Evolutionary conservation across 2,113 vertebrate species (phyloP).

Genomic region (Calcarius ornatus): DNA sequence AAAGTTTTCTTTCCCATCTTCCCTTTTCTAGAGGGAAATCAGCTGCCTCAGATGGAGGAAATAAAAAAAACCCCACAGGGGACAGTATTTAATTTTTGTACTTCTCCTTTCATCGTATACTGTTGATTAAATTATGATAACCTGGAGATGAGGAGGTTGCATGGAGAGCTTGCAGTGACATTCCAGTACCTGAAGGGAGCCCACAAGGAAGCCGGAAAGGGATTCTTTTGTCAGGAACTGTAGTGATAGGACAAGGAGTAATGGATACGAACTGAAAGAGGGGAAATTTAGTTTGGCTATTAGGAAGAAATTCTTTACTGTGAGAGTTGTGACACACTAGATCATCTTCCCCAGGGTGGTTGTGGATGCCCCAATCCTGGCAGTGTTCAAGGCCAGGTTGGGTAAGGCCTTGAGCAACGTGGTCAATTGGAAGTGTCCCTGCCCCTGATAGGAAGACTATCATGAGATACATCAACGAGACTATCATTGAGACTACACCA

Average conservation of each 20-base stretch:
- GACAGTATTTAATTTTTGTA: background rate
- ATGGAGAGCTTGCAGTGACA: background rate
- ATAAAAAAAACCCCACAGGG: background rate
- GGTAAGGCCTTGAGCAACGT: background rate
- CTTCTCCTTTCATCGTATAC: background rate
- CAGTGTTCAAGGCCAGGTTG: background rate
- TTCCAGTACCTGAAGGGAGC: background rate
- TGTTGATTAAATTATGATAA: background rate
- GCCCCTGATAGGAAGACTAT: too few relatives aligned
- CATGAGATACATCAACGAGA: too few relatives aligned
- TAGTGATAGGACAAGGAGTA: background rate
- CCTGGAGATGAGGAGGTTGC: background rate
- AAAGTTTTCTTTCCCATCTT: background rate
- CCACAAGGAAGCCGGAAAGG: rapidly evolving
- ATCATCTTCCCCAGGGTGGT: too few relatives aligned
- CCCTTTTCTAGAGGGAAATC: background rate
- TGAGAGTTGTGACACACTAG: too few relatives aligned
- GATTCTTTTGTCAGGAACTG: background rate
- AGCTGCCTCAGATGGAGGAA: background rate
- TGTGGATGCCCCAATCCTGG: background rate
- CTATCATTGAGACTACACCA: too few relatives aligned
- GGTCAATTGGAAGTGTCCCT: background rate
- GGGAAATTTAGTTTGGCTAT: background rate
- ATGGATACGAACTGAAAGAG: background rate
- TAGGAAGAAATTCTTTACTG: background rate